Evolutionary conservation across 2,113 vertebrate genomes (phyloP), one percentile per base, ranked within the genome.

Genomic region (Pachypanchax playfairii): DNA sequence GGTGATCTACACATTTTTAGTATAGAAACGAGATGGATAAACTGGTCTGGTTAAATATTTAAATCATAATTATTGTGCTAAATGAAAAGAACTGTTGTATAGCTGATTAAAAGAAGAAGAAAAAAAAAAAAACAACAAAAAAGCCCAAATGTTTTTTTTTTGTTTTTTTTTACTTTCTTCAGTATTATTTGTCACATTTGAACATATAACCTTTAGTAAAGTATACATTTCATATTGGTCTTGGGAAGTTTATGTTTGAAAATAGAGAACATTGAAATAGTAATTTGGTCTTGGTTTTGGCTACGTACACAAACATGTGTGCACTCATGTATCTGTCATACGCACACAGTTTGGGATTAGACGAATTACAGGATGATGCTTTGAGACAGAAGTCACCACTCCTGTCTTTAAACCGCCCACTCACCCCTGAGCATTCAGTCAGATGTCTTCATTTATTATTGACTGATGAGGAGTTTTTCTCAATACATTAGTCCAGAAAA

Each of bases 371-470:
- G 25, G 55, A 50, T 8, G 35, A 54, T 62, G 73, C 56, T 54
- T 11, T 35, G 26, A 54, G 50, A 22, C 11, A 26, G 47, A 1
- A 4, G 5, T 33, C 52, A 7, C 26, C 25, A 36, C 12, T 49
- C 25, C 51, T 24, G 50, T 6, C 17, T 33, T 13, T 22, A 15
- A 57, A 54, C 47, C 57, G 29, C 62, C 48, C 63, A 69, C 65
- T 55, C 56, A 20, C 28, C 24, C n/a, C 29, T 2, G 39, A 71
- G 52, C 33, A 62, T 54, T 47, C 52, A 52, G 53, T 58, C 57
- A 73, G 56, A 57, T 33, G 35, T 56, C 72, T 75, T 74, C 82
- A 80, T 89, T 71, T 65, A 88, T 85, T 89, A 89, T 90, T 89
- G 77, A 90, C 29, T 31, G 14, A 54, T 47, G 60, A 77, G 39